Evolutionary conservation across 2,888 invertebrate species (phyloP), one percentile per base, ranked within the genome.

Genomic region (Heliconius charithonia): DNA sequence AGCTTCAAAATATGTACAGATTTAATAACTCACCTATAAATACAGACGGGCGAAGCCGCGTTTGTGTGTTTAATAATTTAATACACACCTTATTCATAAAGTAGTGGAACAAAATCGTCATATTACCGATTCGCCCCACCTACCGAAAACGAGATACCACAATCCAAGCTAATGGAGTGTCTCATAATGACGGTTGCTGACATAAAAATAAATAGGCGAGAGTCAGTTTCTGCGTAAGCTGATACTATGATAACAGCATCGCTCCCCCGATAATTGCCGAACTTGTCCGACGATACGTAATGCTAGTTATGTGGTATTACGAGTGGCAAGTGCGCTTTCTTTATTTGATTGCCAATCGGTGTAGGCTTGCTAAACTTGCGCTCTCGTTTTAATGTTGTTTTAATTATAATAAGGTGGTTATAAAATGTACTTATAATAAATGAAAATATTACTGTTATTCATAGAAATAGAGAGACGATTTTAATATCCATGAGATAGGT

Each of bases 121-220:
- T 87, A 87, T 88, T 88, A 92, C 92, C 79, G 77, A 92, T 91
- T 92, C 91, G 91, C 94, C 93, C 94, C 90, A 91, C 90, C 89
- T 90, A 94, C 94, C 93, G 92, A 95, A 94, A 93, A 92, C 93
- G 92, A 91, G 91, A 90, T 88, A 90, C 93, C 92, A 93, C 94
- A 94, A 95, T 95, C 94, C 94, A 90, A 95, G 92, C 94, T 95
- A 95, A 95, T 95, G 95, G 95, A 95, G 95, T 95, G 94, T 94
- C 94, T 93, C 94, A 93, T 94, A 94, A 95, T 94, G 95, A 94
- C 93, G 94, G 94, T 93, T 94, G 93, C 93, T 94, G 95, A 95
- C 95, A 95, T 95, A 95, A 95, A 95, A 95, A 95, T 94, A 95
- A 95, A 95, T 95, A 95, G 95, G 93, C 93, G 90, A 93, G 94